Base-by-base conservation (phyloP, 2,113 vertebrate species). In the Gallinago paraguaiae region DNA sequence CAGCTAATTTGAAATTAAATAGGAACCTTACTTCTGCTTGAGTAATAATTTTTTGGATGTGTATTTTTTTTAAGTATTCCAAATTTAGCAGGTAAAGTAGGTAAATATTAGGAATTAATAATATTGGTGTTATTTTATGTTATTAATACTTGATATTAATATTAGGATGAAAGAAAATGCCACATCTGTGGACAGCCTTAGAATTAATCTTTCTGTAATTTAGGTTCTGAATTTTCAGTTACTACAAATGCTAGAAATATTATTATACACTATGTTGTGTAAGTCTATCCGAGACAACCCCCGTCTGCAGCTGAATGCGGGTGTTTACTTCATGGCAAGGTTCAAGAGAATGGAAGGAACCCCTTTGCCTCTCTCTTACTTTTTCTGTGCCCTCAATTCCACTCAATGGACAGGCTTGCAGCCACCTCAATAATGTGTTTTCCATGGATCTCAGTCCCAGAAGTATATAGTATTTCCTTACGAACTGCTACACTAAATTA, bases 401-500 rank as follows among this genome's bases (percentile, higher is more conserved):
- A 17, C 9, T 30, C 11, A 18, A 6, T 50, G 18, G 8, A 74
- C 24, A 33, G 7, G 4, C 60, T 69, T 64, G 41, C 17, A 61
- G 33, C 1, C 35, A 48, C 4, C 12, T 57, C n/a, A 33, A 0
- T 8, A 48, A 27, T 11, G 37, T 7, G 2, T 3, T 33, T 45
- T 28, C 22, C 3, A 13, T 31, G 13, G 17, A 17, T 71, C 23
- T 50, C 53, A 27, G 13, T 78, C 13, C 9, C 19, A 75, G 3
- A 24, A 25, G 5, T 30, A 10, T 53, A 7, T 2, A 12, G 3
- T 12, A n/a, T 60, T 77, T 64, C 30, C 22, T 57, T 24, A 31
- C 9, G 25, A n/a, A 76, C 5, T 11, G 17, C 35, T 23, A 5
- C 19, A 31, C 5, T 9, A 2, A 41, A 61, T 2, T 53, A 27